Base-by-base conservation (phyloP, 1,140 invertebrate genomes). In the Rhopalosiphum padi region DNA sequence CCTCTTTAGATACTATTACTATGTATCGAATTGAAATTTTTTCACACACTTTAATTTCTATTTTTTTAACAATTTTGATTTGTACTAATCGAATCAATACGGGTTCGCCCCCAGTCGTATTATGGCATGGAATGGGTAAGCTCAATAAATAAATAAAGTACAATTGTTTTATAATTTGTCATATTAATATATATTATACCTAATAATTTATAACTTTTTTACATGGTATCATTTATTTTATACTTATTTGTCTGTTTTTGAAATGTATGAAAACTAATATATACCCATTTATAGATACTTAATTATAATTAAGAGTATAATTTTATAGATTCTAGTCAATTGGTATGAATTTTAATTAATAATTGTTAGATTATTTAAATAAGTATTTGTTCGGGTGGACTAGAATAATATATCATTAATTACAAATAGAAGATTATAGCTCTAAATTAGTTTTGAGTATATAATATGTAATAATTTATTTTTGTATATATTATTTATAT, bases 111-210 rank as follows among this genome's bases (percentile, higher is more conserved):
- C 97, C 97, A 1, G 96, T 97, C 94, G 97, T 98, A 60, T 94
- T 98, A 88, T 98, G 97, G 97, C 97, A 98, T 96, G 97, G 97
- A 95, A 97, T 98, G 97, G 97, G 97, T 97, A 96, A 96, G 96
- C 48, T 51, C 15, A 51, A 48, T 94, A 93, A 35, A 90, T 68
- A 35, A 93, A 48, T 43, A 94, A 48, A 35, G 21, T 90, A 30
- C 55, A 37, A 91, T 30, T 83, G 35, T 77, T 37, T 30, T 46
- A n/a, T 46, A 6, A 18, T 91, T 51, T 86, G 37, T 41, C 60
- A 68, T 88, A 55, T 89, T 89, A 41, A 23, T 89, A 90, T n/a
- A 15, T 4, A 30, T 77, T 6, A 18, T 68, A 21, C 15, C n/a
- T 77, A n/a, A 77, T 18, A n/a, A 77, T 18, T n/a, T 77, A 18